Base-by-base conservation (phyloP, 2,888 invertebrate genomes). In the Spilosoma lubricipeda region DNA sequence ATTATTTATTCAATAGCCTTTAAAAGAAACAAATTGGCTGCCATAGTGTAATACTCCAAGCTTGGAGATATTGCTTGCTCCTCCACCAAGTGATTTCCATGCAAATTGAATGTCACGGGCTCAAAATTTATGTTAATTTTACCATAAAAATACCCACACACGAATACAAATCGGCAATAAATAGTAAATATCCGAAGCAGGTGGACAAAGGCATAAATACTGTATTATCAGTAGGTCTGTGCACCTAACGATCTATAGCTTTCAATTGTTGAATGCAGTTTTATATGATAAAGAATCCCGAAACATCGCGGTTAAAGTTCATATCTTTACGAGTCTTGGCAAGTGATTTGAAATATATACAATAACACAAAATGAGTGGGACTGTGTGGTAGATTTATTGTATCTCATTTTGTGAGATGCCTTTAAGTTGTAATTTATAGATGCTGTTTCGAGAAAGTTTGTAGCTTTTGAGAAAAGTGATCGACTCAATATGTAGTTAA, bases 301-400 rank as follows among this genome's bases (percentile, higher is more conserved):
- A 84, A 82, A 86, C 86, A 85, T 83, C 69, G 77, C 78, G 88
- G 88, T 87, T 87, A 88, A 73, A 89, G 90, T 88, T 88, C 84
- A 77, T 77, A 79, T 82, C 84, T 89, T 90, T 89, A 89, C 83
- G 88, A 87, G 83, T 77, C 82, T 82, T 81, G 87, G 82, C 83
- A 81, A 79, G 78, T 80, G 73, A 67, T 76, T 84, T 86, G 86
- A 87, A 79, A 80, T 86, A 87, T 77, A 70, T 72, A 71, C 72
- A 39, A 52, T 68, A 72, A 77, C 77, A 77, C 77, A 70, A 70
- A 77, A 69, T 71, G 68, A 80, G 73, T 77, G 74, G 71, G 45
- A 48, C 71, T 74, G 76, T 73, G 72, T 80, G 75, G 76, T 79
- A 81, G 77, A 63, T 63, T 82, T 83, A 83, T 81, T 82, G 73